Percentiles rank a stretch among this genome's conserved stretches.
These are phyloP conservation scores for Gerris buenoi DNA, from an alignment of 1,140 invertebrate species.

Conservation along the genomic window DNA sequence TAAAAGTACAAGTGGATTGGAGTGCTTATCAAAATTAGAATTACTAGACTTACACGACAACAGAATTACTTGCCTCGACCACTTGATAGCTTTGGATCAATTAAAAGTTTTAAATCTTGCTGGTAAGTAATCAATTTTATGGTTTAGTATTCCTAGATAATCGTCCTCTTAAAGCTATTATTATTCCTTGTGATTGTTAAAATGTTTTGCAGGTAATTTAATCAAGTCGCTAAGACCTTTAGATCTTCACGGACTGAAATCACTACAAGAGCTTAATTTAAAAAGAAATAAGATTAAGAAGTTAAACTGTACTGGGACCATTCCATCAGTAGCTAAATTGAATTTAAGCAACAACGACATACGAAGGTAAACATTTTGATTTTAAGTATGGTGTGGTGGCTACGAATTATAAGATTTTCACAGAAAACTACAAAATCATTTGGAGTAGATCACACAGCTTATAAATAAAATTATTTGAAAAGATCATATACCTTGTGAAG, in stretches of 20 bases:
- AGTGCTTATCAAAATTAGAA: constrained; percentile 53
- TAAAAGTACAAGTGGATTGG: constrained; percentile 57
- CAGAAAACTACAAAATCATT: too few relatives aligned
- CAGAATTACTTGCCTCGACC: constrained; percentile 51
- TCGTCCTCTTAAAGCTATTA: not conserved
- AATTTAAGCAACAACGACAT: constrained; percentile 78
- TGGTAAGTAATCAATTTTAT: too few relatives aligned
- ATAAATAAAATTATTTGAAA: too few relatives aligned
- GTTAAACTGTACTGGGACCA: constrained; percentile 61
- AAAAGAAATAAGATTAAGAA: constrained; percentile 67
- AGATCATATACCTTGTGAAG: too few relatives aligned
- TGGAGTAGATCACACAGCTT: too few relatives aligned
- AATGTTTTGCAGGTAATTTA: constrained; percentile 66
- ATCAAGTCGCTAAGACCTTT: constrained; percentile 52
- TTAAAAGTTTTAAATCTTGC: constrained; percentile 73
- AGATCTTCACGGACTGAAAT: constrained; percentile 58
- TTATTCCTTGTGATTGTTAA: not conserved
- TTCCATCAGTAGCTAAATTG: constrained; percentile 62
- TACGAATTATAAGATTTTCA: too few relatives aligned
- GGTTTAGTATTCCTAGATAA: not conserved
- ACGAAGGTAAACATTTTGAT: constrained; percentile 50
- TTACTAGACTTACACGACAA: constrained; percentile 86
- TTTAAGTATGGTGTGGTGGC: too few relatives aligned
- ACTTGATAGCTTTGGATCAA: constrained; percentile 42
- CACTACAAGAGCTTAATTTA: constrained; percentile 71